Evolutionary conservation across 2,797 vertebrate species (phyloP).

Genomic region (Vespertilio murinus): DNA sequence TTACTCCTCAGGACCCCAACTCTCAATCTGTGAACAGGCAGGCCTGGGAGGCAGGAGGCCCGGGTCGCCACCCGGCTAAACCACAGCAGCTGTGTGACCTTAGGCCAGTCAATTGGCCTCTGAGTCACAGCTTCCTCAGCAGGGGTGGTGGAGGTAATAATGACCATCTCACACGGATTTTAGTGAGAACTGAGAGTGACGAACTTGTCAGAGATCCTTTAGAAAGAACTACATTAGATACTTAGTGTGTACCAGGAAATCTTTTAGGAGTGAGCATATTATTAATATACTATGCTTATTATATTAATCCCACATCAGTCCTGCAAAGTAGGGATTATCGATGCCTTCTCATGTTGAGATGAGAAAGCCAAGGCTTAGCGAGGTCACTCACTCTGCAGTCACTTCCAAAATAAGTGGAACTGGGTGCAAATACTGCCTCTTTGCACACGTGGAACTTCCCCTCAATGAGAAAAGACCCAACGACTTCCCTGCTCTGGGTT

Average conservation of each 20-base stretch:
- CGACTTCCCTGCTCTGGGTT: not conserved
- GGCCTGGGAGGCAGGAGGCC: not conserved
- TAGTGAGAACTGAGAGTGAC: not conserved
- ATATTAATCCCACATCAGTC: not conserved
- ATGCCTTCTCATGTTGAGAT: not conserved
- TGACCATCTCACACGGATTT: not conserved
- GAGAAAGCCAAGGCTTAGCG: not conserved
- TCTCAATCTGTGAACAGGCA: not conserved
- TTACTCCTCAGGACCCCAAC: not conserved
- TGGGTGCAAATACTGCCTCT: not conserved
- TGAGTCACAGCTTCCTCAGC: not conserved
- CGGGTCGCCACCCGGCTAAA: not conserved
- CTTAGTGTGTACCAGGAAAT: not conserved
- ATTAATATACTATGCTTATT: not conserved
- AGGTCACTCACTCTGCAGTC: not conserved
- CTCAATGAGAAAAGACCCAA: not conserved
- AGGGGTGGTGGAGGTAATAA: not conserved
- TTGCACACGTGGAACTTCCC: not conserved
- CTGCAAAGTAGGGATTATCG: not conserved
- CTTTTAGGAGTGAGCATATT: not conserved
- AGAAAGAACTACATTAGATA: not conserved
- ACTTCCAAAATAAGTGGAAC: not conserved
- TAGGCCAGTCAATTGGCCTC: not conserved
- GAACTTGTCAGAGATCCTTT: not conserved
- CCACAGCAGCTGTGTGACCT: not conserved